Conservation (phyloP, 2,113 vertebrate genomes). For the Pongo abelii region DNA sequence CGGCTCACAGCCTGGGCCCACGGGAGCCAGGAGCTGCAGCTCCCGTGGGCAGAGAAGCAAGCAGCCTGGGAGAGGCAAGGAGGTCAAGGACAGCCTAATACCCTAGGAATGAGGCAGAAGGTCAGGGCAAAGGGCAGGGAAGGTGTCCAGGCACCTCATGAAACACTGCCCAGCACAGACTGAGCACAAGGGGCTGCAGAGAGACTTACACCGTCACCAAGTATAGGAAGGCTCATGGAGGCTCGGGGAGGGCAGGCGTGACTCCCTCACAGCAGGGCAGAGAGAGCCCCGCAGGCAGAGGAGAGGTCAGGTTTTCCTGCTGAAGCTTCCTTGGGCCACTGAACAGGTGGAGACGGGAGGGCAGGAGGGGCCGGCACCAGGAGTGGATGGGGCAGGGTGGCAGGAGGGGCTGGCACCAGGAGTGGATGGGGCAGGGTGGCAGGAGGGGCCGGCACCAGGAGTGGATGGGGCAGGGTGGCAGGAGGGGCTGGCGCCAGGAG, state of each 20-base stretch:
- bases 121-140: neutral
- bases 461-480: accelerated
- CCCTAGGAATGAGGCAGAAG: neutral
- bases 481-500: neutral
- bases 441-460: neutral
- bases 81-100: neutral
- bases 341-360: neutral
- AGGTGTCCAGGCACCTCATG: neutral
- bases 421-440: neutral
- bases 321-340: neutral
- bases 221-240: accelerated
- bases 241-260: neutral
- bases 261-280: neutral
- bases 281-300: neutral
- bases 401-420: neutral
- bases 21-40: accelerated
- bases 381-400: accelerated
- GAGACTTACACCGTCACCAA: neutral
- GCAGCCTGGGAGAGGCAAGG: neutral
- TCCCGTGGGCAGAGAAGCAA: neutral
- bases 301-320: neutral
- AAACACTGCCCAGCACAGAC: neutral
- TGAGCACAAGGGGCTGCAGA: neutral
- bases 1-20: neutral
- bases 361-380: neutral